Evolutionary conservation across 2,113 vertebrate genomes (phyloP).

Genomic region (Chitala chitala): DNA sequence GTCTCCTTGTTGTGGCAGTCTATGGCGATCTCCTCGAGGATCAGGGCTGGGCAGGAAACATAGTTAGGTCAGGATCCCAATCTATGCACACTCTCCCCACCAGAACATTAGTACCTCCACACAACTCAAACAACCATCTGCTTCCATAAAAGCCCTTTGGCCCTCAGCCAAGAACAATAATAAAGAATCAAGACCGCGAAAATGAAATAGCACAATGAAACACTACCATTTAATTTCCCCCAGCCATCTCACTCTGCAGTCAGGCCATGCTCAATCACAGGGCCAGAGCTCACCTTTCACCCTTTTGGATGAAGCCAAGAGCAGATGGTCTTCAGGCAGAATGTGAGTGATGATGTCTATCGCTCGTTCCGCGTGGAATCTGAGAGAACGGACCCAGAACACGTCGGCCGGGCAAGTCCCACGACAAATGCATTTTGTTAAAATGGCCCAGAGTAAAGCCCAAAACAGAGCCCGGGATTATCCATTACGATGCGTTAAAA

Average conservation of each 20-base stretch:
- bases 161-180: not conserved
- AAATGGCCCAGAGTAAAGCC: too few species aligned
- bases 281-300: slow-evolving; percentile 79
- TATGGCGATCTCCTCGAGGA: slow-evolving; percentile 97
- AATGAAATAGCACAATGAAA: not conserved
- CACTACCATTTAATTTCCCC: not conserved
- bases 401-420: slow-evolving; percentile 28
- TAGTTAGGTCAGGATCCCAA: not conserved
- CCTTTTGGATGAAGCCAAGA: slow-evolving; percentile 95
- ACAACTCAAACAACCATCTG: slow-evolving; percentile 7
- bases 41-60: slow-evolving; percentile 69
- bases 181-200: not conserved
- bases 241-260: not conserved
- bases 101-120: not conserved
- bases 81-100: not conserved
- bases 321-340: slow-evolving; percentile 96
- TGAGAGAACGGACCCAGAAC: slow-evolving; percentile 46
- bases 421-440: too few species aligned
- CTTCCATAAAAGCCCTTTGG: not conserved
- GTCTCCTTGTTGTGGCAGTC: slow-evolving; percentile 99
- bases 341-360: slow-evolving; percentile 99
- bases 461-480: too few species aligned
- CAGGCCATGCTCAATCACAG: not conserved
- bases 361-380: slow-evolving; percentile 97
- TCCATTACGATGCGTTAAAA: slow-evolving; percentile 27